phyloP scores from a whole-genome alignment of 1,140 invertebrate species.

The Choristoneura fumiferana region DNA sequence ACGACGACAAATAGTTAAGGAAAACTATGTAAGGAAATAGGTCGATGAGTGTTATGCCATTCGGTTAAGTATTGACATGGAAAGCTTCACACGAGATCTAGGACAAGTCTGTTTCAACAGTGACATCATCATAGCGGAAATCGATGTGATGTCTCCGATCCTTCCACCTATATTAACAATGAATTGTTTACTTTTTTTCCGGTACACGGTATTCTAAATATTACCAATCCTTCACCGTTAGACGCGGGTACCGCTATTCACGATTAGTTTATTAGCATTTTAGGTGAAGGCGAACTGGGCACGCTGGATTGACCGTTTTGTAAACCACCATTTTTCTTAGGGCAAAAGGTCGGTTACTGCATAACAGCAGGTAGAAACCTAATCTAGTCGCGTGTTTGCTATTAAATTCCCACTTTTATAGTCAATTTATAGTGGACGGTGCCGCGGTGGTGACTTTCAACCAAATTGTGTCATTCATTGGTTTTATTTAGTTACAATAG shows the following conservation, averaged over 20 bases:
- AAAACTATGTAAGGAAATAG: too few species aligned
- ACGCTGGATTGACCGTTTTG: not conserved
- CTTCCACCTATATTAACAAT: too few species aligned
- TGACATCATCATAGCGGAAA: too few species aligned
- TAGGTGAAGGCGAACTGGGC: slow-evolving; percentile 9
- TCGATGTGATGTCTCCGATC: too few species aligned
- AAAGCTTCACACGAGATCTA: too few species aligned
- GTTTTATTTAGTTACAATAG: too few species aligned
- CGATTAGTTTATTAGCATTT: slow-evolving; percentile 6
- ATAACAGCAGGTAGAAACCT: not conserved
- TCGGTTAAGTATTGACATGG: too few species aligned
- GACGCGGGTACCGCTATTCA: slow-evolving; percentile 1
- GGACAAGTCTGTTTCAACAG: too few species aligned
- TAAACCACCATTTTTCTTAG: not conserved
- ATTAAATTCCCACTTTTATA: slow-evolving; percentile 8
- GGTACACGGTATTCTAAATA: not conserved
- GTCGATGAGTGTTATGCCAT: too few species aligned
- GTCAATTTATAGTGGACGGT: not conserved
- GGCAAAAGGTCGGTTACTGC: not conserved
- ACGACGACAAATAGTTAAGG: too few species aligned
- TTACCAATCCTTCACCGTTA: slow-evolving; percentile 15
- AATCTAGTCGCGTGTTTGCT: slow-evolving; percentile 1
- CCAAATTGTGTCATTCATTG: too few species aligned
- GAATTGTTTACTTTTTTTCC: too few species aligned
- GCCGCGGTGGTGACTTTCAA: not conserved